phyloP scores from a whole-genome alignment of 2,113 vertebrate genomes.

The Triplophysa siluroides region DNA sequence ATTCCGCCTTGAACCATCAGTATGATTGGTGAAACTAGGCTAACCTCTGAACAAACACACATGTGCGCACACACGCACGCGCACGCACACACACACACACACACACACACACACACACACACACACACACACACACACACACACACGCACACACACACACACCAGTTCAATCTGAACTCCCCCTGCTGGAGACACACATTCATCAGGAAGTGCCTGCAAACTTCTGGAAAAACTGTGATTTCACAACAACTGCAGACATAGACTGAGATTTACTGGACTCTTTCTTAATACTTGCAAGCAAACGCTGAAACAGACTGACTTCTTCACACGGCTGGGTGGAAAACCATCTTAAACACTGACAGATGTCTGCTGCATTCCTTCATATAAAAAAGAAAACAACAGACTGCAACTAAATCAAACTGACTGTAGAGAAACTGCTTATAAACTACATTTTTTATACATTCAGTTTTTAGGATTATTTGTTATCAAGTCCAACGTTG shows the following conservation, averaged over 20 bases:
- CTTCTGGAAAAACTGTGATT: slow-evolving; percentile 22
- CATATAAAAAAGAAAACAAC: neutral
- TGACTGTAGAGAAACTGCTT: too few species aligned
- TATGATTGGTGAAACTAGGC: slow-evolving; percentile 47
- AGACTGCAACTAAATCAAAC: neutral
- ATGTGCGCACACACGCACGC: slow-evolving; percentile 22
- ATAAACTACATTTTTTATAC: too few species aligned
- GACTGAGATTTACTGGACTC: neutral
- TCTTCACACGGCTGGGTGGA: slow-evolving; percentile 5
- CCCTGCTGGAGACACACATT: slow-evolving; percentile 37
- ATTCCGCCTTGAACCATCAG: slow-evolving; percentile 35
- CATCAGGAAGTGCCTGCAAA: neutral
- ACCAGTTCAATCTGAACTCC: slow-evolving; percentile 35
- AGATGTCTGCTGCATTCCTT: neutral
- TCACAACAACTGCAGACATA: slow-evolving; percentile 2
- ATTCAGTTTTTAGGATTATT: too few species aligned
- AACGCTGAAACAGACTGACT: neutral
- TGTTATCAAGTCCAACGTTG: too few species aligned
- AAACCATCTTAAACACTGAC: slow-evolving; percentile 17
- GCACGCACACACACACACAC: slow-evolving; percentile 16
- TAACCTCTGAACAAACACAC: slow-evolving; percentile 42
- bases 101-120: slow-evolving; percentile 26
- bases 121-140: slow-evolving; percentile 11
- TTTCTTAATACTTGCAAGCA: slow-evolving; percentile 1
- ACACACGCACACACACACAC: slow-evolving; percentile 23